Percentiles rank a stretch among this genome's conserved stretches.
Conservation (phyloP, 2,797 vertebrate genomes). For the Pelodytes ibericus region DNA sequence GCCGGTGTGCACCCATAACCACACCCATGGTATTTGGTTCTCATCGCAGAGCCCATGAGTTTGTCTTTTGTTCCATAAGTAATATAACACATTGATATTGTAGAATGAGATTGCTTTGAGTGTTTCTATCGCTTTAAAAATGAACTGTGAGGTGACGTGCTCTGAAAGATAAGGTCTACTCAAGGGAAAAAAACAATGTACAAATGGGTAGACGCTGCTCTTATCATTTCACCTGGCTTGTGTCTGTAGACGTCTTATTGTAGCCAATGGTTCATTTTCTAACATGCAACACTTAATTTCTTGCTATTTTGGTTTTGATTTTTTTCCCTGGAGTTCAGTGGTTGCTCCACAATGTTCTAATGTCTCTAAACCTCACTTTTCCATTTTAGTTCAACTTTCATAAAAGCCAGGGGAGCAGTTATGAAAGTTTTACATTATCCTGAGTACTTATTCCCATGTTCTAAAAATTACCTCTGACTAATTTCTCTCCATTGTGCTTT, state of each 20-base stretch:
- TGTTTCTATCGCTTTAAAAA: too few species aligned
- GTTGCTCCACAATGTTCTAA: conserved; percentile 64
- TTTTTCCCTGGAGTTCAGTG: conserved; percentile 61
- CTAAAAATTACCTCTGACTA: conserved; percentile 36
- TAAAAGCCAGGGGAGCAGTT: conserved; percentile 54
- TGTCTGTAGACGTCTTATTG: conserved; percentile 14
- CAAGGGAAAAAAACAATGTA: too few species aligned
- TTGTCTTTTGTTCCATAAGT: too few species aligned
- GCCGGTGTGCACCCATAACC: too few species aligned
- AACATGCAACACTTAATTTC: conserved; percentile 60
- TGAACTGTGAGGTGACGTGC: too few species aligned
- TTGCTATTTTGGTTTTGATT: conserved; percentile 62
- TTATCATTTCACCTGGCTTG: background rate
- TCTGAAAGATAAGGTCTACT: too few species aligned
- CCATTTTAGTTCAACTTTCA: conserved; percentile 61
- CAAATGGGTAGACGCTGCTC: background rate
- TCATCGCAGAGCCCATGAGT: too few species aligned
- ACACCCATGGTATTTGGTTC: too few species aligned
- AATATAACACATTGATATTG: too few species aligned
- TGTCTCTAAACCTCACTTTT: conserved; percentile 65
- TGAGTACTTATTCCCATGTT: conserved; percentile 48
- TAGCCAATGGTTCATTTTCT: conserved; percentile 55
- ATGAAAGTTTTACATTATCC: conserved; percentile 57
- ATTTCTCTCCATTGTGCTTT: conserved; percentile 28
- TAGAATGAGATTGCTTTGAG: too few species aligned